Conservation (phyloP, 2,888 invertebrate species). For the Calliphora vomitoria region DNA sequence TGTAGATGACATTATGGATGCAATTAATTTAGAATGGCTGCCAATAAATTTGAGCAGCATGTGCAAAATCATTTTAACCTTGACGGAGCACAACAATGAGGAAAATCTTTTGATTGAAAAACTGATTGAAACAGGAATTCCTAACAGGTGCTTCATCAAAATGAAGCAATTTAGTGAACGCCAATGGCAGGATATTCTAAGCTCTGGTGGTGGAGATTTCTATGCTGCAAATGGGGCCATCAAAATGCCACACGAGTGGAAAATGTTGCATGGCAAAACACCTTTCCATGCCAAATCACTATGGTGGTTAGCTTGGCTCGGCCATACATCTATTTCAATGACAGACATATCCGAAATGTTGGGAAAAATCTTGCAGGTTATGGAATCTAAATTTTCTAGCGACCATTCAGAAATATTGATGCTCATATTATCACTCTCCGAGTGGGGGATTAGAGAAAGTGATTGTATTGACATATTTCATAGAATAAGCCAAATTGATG, state of each 20-base stretch:
- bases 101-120: slow-evolving; percentile 76
- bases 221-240: slow-evolving; percentile 83
- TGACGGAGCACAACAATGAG: slow-evolving; percentile 77
- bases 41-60: slow-evolving; percentile 90
- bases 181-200: slow-evolving; percentile 83
- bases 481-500: slow-evolving; percentile 81
- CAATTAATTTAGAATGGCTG: slow-evolving; percentile 89
- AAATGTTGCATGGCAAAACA: slow-evolving; percentile 80
- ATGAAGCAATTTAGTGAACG: slow-evolving; percentile 82
- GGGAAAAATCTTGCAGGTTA: slow-evolving; percentile 88
- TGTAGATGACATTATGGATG: slow-evolving; percentile 86
- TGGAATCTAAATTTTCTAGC: slow-evolving; percentile 89
- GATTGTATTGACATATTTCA: slow-evolving; percentile 86
- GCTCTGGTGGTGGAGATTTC: slow-evolving; percentile 83
- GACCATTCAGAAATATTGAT: slow-evolving; percentile 89
- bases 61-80: slow-evolving; percentile 90
- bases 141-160: slow-evolving; percentile 81
- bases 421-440: slow-evolving; percentile 90
- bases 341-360: slow-evolving; percentile 86
- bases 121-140: slow-evolving; percentile 80
- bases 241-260: slow-evolving; percentile 82
- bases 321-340: slow-evolving; percentile 86
- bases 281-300: slow-evolving; percentile 85
- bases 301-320: slow-evolving; percentile 88
- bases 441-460: slow-evolving; percentile 91